A percentile compares a stretch with the other conserved stretches of the same genome.
Evolutionary conservation across 2,888 invertebrate genomes (phyloP).

Genomic region (Parascotia fuliginaria): DNA sequence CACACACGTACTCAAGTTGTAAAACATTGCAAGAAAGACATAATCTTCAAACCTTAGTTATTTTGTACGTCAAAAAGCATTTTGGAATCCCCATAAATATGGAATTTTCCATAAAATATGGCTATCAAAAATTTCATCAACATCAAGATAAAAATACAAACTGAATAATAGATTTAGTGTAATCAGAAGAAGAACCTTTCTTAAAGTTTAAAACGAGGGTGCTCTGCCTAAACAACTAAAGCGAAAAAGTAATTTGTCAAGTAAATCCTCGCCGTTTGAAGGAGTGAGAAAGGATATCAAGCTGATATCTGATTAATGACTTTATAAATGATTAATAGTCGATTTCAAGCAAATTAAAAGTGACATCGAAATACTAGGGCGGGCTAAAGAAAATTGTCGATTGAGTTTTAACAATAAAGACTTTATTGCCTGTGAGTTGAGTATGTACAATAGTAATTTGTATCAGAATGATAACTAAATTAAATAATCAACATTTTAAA

Average conservation of each 20-base stretch:
- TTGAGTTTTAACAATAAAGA: slow-evolving; percentile 22
- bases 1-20: too few relatives aligned
- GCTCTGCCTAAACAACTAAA: slow-evolving; percentile 65
- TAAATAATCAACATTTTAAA: not conserved
- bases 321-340: slow-evolving; percentile 66
- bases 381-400: slow-evolving; percentile 34
- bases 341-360: slow-evolving; percentile 51
- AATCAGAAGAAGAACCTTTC: not conserved
- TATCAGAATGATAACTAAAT: too few relatives aligned
- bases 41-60: too few relatives aligned
- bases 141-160: not conserved
- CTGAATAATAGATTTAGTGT: slow-evolving; percentile 1
- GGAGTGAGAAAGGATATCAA: slow-evolving; percentile 60
- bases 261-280: slow-evolving; percentile 70
- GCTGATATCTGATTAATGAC: slow-evolving; percentile 69
- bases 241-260: slow-evolving; percentile 83
- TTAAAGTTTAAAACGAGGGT: slow-evolving; percentile 33
- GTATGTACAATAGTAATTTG: not conserved
- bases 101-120: too few relatives aligned
- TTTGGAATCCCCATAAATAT: too few relatives aligned
- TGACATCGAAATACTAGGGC: slow-evolving; percentile 36
- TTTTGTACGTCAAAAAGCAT: too few relatives aligned
- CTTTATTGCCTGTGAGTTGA: slow-evolving; percentile 2
- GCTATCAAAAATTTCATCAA: not conserved
- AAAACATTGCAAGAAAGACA: too few relatives aligned